These are phyloP conservation scores for Macrotis lagotis DNA, from an alignment of 2,113 vertebrate genomes.

Conservation along the genomic window DNA sequence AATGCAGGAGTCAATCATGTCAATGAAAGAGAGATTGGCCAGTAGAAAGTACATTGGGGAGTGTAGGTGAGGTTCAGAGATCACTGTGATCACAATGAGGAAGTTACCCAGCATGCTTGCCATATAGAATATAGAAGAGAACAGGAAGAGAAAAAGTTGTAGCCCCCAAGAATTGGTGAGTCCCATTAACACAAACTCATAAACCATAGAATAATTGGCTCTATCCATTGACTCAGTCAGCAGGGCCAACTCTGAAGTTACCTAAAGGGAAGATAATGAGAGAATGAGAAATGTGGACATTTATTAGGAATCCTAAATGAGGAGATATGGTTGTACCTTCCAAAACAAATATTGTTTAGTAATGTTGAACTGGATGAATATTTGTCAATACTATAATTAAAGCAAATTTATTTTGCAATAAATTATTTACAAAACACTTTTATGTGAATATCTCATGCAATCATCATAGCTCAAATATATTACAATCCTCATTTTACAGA, in stretches of 20 bases:
- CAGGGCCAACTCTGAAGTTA: background rate
- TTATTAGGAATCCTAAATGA: background rate
- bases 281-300: background rate
- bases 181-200: constrained; percentile 45
- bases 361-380: background rate
- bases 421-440: background rate
- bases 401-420: background rate
- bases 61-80: constrained; percentile 17
- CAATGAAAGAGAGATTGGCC: constrained; percentile 12
- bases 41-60: constrained; percentile 6
- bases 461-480: background rate
- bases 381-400: background rate
- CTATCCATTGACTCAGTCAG: background rate
- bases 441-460: background rate
- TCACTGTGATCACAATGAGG: constrained; percentile 28
- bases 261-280: background rate
- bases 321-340: background rate
- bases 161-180: constrained; percentile 30
- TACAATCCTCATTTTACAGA: background rate
- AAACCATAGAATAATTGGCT: background rate
- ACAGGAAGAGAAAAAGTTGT: constrained; percentile 31
- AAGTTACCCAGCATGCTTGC: constrained; percentile 38
- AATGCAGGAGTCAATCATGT: background rate
- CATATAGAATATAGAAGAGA: constrained; percentile 35
- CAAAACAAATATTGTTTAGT: background rate